Base-by-base conservation (phyloP, 1,140 invertebrate species). In the Cryptotermes secundus region DNA sequence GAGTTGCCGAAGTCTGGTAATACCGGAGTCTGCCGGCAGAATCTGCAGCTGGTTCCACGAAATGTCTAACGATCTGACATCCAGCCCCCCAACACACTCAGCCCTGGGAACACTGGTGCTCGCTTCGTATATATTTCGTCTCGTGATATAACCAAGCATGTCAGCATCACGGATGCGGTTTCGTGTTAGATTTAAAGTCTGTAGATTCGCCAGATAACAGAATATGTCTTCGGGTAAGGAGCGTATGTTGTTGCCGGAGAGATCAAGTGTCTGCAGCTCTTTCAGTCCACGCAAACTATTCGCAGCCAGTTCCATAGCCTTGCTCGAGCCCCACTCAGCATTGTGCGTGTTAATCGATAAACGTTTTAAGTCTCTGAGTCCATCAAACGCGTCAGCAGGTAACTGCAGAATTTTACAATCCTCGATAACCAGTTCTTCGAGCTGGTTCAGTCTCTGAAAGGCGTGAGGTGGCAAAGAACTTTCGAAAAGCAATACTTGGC, bases 191-290 rank as follows among this genome's bases (percentile, higher is more conserved):
- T 98, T 97, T 35, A 98, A 90, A 81, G 93, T 92, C 87, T 95
- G 95, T 12, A 98, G 90, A 87, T 95, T 96, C 82, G 92, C 92
- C 84, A 98, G 90, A 7, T 93, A 92, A 88, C 96, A 97, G 83
- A 97, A 94, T 45, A 95, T 91, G 79, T 93, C 93, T 24, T 93
- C 92, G 3, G 96, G 95, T 86, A 97, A 88, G 3, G 93, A 91
- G 83, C 93, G 92, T 81, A 98, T 93, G 89, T 97, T 96, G 90
- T 96, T 97, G 88, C 95, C 93, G 82, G 94, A 92, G 86, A 98
- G 90, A 90, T 97, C 94, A 85, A 98, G 91, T 26, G 92, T 92
- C 86, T 96, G 95, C 38, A 97, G 89, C 89, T 96, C 95, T 86
- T 93, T 93, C 26, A 97, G 90, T 53, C 95, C 95, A 86, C 92